Evolutionary conservation across 2,888 invertebrate genomes (phyloP).

Genomic region (Prosopocoilus inquinatus): DNA sequence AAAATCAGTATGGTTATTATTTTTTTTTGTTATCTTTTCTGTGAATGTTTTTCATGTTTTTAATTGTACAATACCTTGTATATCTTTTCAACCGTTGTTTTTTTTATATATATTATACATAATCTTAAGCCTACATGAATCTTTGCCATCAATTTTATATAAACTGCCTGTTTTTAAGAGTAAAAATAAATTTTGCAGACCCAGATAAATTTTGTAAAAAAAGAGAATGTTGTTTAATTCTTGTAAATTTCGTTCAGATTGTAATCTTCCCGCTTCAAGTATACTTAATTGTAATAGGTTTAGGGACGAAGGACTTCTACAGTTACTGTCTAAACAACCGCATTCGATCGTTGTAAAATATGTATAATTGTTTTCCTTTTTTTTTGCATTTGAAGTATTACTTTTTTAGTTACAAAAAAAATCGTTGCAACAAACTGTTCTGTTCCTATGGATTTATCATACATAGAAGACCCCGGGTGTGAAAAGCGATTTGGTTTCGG

Average conservation of each 20-base stretch:
- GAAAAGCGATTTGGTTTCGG: slow-evolving; percentile 12
- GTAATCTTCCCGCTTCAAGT: too few species aligned
- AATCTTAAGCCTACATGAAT: slow-evolving; percentile 6
- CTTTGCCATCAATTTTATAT: slow-evolving; percentile 13
- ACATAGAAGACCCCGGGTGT: not conserved
- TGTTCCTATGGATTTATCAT: too few species aligned
- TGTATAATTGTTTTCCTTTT: too few species aligned
- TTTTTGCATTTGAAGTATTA: too few species aligned
- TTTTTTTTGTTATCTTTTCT: slow-evolving; percentile 20
- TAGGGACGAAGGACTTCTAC: too few species aligned
- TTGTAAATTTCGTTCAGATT: too few species aligned
- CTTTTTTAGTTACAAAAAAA: too few species aligned
- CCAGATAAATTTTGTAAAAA: not conserved
- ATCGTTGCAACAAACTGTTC: too few species aligned
- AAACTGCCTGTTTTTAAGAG: slow-evolving; percentile 4
- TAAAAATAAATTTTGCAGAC: slow-evolving; percentile 1
- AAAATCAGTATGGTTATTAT: slow-evolving; percentile 11
- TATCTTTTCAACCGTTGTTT: slow-evolving; percentile 17
- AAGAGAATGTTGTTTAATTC: not conserved
- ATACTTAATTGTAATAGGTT: too few species aligned
- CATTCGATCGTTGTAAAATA: too few species aligned
- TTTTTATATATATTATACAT: slow-evolving; percentile 7
- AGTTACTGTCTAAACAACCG: too few species aligned
- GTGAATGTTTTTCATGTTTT: slow-evolving; percentile 18
- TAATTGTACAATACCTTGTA: slow-evolving; percentile 20